Conservation (phyloP, 2,113 vertebrate species). For the Isichthys henryi region DNA sequence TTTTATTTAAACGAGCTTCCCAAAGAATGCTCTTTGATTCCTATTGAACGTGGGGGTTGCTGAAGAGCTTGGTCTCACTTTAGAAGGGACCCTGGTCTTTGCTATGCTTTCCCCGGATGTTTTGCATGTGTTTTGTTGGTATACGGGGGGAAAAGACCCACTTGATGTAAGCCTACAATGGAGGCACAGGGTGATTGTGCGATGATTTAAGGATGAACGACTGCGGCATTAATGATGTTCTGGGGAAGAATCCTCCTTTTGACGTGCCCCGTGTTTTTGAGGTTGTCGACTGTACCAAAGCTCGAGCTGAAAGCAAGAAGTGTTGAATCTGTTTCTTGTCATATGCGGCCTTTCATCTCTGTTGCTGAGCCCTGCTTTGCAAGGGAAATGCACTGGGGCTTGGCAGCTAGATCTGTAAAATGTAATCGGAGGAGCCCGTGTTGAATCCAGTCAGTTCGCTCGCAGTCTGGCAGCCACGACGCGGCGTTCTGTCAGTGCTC, state of each 20-base stretch:
- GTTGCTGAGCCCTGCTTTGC: constrained; percentile 51
- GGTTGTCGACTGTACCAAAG: constrained; percentile 47
- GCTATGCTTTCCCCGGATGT: not conserved
- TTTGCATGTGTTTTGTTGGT: not conserved
- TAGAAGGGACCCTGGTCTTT: not conserved
- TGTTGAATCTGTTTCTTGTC: constrained; percentile 54
- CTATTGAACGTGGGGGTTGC: not conserved
- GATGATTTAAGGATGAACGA: not conserved
- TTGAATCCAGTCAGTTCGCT: constrained; percentile 46
- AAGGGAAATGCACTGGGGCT: constrained; percentile 51
- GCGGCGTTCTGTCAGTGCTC: constrained; percentile 45
- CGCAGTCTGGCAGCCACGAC: constrained; percentile 41
- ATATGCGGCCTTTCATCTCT: constrained; percentile 51
- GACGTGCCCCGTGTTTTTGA: constrained; percentile 22
- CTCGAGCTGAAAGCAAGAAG: constrained; percentile 38
- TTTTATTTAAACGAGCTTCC: not conserved
- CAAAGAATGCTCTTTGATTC: not conserved
- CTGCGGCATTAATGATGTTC: not conserved
- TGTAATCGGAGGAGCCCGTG: constrained; percentile 48
- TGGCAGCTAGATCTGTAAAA: constrained; percentile 55
- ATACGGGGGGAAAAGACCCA: not conserved
- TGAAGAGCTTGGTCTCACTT: not conserved
- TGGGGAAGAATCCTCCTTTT: constrained; percentile 14
- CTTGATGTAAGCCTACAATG: not conserved
- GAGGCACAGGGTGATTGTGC: not conserved